Evolutionary conservation across 2,113 vertebrate genomes (phyloP).

Genomic region (Scopus umbretta): DNA sequence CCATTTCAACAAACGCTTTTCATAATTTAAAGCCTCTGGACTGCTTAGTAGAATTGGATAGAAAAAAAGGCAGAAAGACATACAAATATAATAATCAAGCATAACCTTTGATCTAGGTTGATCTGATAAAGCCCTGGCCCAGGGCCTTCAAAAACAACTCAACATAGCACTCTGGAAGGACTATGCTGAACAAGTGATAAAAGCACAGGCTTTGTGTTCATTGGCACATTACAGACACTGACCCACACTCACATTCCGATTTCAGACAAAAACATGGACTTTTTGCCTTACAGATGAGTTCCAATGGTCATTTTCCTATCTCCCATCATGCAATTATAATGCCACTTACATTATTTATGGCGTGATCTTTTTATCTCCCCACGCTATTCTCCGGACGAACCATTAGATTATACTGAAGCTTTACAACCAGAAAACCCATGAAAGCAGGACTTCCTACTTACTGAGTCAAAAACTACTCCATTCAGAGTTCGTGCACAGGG

Average conservation of each 20-base stretch:
- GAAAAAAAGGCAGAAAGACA: background rate
- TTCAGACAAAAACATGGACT: background rate
- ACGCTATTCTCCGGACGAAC: background rate
- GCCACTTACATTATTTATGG: background rate
- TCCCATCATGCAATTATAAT: background rate
- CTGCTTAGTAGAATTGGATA: background rate
- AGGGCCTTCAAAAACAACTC: constrained; percentile 15
- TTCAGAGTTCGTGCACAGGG: background rate
- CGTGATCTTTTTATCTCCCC: background rate
- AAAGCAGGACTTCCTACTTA: background rate
- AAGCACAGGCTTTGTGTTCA: constrained; percentile 19
- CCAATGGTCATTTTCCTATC: background rate
- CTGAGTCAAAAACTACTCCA: background rate
- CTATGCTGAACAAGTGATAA: background rate
- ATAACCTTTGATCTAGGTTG: constrained; percentile 29
- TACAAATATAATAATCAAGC: background rate
- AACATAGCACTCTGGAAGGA: background rate
- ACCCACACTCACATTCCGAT: background rate
- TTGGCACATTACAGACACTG: background rate
- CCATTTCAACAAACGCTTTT: background rate
- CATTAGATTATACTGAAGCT: background rate
- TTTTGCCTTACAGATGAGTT: background rate
- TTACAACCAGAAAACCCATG: background rate
- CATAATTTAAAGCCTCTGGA: background rate
- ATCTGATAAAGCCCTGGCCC: constrained; percentile 34